Evolutionary conservation across 2,113 vertebrate species (phyloP), one percentile per base, ranked within the genome.

Genomic region (Dascyllus trimaculatus): DNA sequence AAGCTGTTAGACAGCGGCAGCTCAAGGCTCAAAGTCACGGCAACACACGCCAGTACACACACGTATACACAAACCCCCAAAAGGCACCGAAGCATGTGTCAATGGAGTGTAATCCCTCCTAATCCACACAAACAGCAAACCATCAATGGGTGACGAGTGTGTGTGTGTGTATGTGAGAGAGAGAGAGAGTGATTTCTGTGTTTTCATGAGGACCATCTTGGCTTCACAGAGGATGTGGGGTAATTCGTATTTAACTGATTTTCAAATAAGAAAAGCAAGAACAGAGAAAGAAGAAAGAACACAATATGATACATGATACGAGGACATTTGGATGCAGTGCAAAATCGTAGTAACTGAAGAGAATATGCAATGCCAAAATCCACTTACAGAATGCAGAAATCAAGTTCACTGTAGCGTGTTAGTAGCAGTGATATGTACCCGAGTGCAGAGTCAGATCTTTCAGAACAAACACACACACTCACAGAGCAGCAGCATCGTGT

Each of bases 61-160:
- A 38, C 29, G 18, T 19, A 58, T n/a, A 87, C 40, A 62, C 43
- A 58, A 62, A 64, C 21, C 32, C 51, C 58, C 66, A 75, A 67
- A 71, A 71, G 48, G 53, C 54, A 66, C 38, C 22, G 49, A 40
- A 59, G 58, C 63, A 66, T 65, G 59, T 43, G 94, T 87, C 93
- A 93, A 78, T 94, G 94, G 18, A 95, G 89, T 46, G 60, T 80
- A 71, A 84, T 75, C 71, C 64, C 52, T 54, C 18, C 22, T 69
- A 84, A 84, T 79, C 75, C 65, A 40, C 60, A 63, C 57, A 73
- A 73, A 73, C 40, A 76, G 60, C 51, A 45, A 62, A 76, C 40
- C 53, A 15, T 64, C 56, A 82, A 29, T 86, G 75, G 5, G 78
- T 79, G 11, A 81, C 75, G 32, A 22, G 57, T 51, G 14, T 22